Base-by-base conservation (phyloP, 2,888 invertebrate species). In the Melieria omissa region DNA sequence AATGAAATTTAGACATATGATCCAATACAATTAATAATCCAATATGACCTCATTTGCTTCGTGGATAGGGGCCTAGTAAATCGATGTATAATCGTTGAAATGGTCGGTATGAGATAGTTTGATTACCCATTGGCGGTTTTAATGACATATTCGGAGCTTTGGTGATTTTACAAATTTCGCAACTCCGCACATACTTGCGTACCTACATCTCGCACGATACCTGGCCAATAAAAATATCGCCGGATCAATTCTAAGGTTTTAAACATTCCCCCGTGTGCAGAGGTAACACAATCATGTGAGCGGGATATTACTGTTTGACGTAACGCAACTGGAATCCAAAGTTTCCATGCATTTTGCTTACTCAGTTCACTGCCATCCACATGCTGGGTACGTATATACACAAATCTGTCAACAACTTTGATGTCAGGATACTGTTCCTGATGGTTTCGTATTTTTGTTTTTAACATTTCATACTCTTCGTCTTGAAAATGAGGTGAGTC, bases 301-400 rank as follows among this genome's bases (percentile, higher is more conserved):
- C 55, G 54, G 0, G 8, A 4, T 42, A 68, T 58, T 4, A 61
- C 47, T 3, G 52, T 45, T 1, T 29, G 16, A 1, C 61, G 45
- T 5, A 73, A 61, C 41, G 9, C 47, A 4, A 44, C 10, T 10
- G 71, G 73, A 10, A 73, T 58, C 73, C 73, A 73, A 6, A 73
- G 55, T 49, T 73, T 73, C 71, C 73, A 73, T 6, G 63, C 14
- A 7, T 62, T 16, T 6, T 47, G n/a, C n/a, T 70, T 58, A 10
- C 62, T 62, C 5, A 14, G 16, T 5, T 41, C 61, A 12, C 66
- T 46, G 1, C 70, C 73, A 12, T 14, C 41, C 14, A 57, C 57
- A 44, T 64, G 68, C 3, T 72, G 58, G 6, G 72, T 64, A 5
- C 70, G 62, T 42, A 46, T 63, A 54, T 73, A 73, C 1, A 70